Percentiles rank a stretch among this genome's conserved stretches.
Evolutionary conservation across 2,113 vertebrate genomes (phyloP).

Genomic region (Ia io): DNA sequence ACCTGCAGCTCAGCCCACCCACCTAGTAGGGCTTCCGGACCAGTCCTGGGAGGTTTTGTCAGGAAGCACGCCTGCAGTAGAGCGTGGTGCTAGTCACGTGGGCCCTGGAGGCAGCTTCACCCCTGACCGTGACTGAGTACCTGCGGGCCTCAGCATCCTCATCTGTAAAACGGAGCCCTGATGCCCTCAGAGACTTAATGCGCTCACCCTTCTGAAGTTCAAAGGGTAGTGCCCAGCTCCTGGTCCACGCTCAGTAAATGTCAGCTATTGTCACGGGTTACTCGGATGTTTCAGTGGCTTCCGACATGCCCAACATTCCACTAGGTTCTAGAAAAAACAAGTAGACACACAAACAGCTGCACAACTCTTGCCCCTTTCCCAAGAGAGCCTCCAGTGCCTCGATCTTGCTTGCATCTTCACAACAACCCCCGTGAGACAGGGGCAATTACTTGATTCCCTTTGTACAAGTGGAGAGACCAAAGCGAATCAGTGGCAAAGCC

Average conservation of each 20-base stretch:
- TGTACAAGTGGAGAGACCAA: neutral
- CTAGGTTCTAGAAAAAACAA: neutral
- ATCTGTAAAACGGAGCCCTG: neutral
- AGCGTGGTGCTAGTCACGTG: fast-evolving
- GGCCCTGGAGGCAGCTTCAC: neutral
- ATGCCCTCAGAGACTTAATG: neutral
- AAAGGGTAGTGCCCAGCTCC: neutral
- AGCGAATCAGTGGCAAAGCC: neutral
- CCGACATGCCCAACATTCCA: fast-evolving
- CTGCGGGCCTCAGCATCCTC: neutral
- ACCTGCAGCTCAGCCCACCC: too few species aligned
- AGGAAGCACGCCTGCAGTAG: neutral
- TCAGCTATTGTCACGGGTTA: neutral
- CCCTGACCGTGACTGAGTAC: fast-evolving
- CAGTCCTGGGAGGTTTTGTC: neutral
- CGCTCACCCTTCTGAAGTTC: neutral
- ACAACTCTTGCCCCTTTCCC: neutral
- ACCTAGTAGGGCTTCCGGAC: neutral
- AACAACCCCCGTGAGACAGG: neutral
- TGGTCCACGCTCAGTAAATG: neutral
- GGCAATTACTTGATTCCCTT: neutral
- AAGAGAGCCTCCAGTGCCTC: neutral
- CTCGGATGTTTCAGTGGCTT: neutral
- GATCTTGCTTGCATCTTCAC: neutral
- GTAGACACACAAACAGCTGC: neutral